phyloP scores from a whole-genome alignment of 2,113 vertebrate genomes.

The Saimiri boliviensis region DNA sequence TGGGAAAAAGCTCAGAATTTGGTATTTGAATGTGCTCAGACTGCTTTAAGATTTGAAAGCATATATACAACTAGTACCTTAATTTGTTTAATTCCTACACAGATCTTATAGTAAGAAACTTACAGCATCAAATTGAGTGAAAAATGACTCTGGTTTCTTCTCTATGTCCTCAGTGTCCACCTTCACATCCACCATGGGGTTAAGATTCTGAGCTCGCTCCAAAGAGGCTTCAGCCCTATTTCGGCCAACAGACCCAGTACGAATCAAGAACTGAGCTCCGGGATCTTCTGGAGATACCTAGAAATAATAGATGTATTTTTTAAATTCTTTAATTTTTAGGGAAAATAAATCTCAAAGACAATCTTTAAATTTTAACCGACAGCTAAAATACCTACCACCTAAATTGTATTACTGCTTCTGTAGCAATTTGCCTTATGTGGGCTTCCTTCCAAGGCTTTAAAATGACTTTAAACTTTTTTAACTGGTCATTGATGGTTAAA shows the following conservation, averaged over 20 bases:
- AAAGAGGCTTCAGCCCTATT: constrained; percentile 92
- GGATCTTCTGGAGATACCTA: constrained; percentile 92
- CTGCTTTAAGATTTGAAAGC: too few relatives aligned
- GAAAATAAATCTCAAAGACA: background rate
- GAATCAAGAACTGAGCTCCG: constrained; percentile 93
- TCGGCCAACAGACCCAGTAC: constrained; percentile 85
- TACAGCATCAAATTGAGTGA: constrained; percentile 93
- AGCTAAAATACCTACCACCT: background rate
- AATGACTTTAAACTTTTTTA: background rate
- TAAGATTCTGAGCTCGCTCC: constrained; percentile 95
- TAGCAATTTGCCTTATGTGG: background rate
- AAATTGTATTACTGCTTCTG: background rate
- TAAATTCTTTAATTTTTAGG: constrained; percentile 1
- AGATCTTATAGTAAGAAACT: constrained; percentile 63
- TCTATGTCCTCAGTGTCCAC: constrained; percentile 87
- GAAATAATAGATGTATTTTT: background rate
- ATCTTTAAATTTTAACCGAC: background rate
- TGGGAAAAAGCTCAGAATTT: background rate
- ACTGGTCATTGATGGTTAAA: background rate
- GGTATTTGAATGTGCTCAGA: background rate
- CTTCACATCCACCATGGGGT: constrained; percentile 96
- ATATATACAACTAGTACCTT: background rate
- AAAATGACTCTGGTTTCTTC: constrained; percentile 91
- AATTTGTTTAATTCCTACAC: background rate
- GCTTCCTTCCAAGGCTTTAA: background rate